A percentile compares a stretch with the other conserved stretches of the same genome.
phyloP scores from a whole-genome alignment of 2,113 vertebrate genomes.

The Spermophilus dauricus region DNA sequence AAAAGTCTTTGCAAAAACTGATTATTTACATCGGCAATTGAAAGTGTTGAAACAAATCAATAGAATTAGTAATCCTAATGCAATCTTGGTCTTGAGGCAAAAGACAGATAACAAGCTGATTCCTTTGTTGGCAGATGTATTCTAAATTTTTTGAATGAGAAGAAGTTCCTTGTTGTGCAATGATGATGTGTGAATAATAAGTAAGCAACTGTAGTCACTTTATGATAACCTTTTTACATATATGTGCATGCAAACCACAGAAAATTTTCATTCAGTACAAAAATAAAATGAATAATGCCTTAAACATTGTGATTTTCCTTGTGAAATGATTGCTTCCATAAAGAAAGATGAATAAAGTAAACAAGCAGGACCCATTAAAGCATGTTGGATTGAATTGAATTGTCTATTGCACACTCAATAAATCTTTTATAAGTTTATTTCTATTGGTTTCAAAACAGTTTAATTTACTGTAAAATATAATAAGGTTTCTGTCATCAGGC shows the following conservation, averaged over 20 bases:
- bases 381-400: neutral
- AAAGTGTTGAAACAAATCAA: neutral
- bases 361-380: neutral
- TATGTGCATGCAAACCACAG: neutral
- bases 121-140: neutral
- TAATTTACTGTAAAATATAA: slow-evolving; percentile 61
- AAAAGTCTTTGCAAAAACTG: neutral
- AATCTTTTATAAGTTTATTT: slow-evolving; percentile 35
- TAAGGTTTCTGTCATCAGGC: neutral
- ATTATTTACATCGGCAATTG: neutral
- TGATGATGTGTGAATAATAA: neutral
- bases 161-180: neutral
- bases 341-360: neutral
- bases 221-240: neutral
- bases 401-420: neutral
- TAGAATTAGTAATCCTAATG: neutral
- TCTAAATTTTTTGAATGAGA: neutral
- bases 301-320: neutral
- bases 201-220: neutral
- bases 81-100: neutral
- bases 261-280: neutral
- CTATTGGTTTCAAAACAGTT: slow-evolving; percentile 59
- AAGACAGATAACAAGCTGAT: neutral
- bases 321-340: neutral
- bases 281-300: neutral